Base-by-base conservation (phyloP, 2,113 vertebrate genomes). In the Otus sunia region DNA sequence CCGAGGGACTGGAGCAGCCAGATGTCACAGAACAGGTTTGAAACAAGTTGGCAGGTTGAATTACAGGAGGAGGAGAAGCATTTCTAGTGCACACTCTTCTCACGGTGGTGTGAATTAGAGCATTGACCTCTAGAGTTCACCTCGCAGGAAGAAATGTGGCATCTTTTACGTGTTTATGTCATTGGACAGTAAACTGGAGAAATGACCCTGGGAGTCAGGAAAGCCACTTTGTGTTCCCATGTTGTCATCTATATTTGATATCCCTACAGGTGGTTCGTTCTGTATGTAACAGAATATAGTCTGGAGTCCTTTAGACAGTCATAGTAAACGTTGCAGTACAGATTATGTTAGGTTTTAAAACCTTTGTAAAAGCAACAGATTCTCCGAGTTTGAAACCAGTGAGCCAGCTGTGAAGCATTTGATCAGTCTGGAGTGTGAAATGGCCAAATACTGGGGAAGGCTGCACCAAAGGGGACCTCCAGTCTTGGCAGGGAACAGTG, bases 21-120 rank as follows among this genome's bases (percentile, higher is more conserved):
- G 27, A 39, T 80, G 86, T 67, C 79, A 63, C 59, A 41, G 72
- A 90, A 74, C 86, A 91, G 83, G 83, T 94, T 94, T 92, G 83
- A 66, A 92, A 87, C 21, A 43, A 22, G 80, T 52, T 8, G 4
- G 45, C 43, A 60, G 34, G 43, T 71, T 94, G 52, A 74, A 56
- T 81, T 84, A 36, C 0, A 60, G 39, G 71, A 82, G 41, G 49
- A 88, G 82, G 53, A 45, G 39, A 59, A 80, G 63, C 67, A 43
- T 85, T 93, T 88, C 34, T 47, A 62, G 62, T 2, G 4, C 20
- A 15, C 0, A 0, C 60, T 68, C 16, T 75, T 58, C 67, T 88
- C n/a, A 10, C 22, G 5, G 53, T 5, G 6, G 10, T 26, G 15
- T 67, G 72, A 68, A 18, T 62, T 66, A 56, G 39, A 89, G 56